A percentile compares a stretch with the other conserved stretches of the same genome.
phyloP scores from a whole-genome alignment of 2,113 vertebrate genomes.

The Ammodytes dubius region DNA sequence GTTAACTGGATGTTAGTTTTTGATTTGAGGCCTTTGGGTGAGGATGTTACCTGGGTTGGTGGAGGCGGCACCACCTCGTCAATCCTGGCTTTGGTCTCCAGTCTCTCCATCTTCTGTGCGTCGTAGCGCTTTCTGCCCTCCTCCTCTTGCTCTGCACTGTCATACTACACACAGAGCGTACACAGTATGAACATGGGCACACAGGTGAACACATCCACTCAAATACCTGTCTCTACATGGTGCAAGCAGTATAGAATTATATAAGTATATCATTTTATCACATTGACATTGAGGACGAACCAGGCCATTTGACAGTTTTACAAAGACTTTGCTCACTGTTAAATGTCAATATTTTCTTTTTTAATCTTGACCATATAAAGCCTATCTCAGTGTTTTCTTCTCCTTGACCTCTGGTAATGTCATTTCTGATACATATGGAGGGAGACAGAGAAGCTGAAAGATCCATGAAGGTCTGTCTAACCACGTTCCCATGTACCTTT shows the following conservation, averaged over 20 bases:
- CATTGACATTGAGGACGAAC: conserved; percentile 12
- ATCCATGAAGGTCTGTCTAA: background rate
- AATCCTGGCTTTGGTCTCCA: conserved; percentile 89
- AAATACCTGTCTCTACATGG: background rate
- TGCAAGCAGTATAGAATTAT: background rate
- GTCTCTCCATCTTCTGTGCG: conserved; percentile 91
- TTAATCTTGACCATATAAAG: conserved; percentile 13
- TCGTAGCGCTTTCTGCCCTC: conserved; percentile 93
- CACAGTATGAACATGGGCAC: background rate
- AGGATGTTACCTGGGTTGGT: conserved; percentile 86
- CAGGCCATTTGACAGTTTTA: background rate
- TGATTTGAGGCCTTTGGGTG: background rate
- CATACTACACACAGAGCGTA: conserved; percentile 82
- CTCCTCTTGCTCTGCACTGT: conserved; percentile 86
- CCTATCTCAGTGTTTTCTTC: background rate
- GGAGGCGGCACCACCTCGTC: conserved; percentile 83
- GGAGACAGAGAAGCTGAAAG: conserved; percentile 5
- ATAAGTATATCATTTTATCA: conserved; percentile 2
- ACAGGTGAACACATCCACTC: background rate
- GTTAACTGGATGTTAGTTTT: background rate
- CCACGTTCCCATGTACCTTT: conserved; percentile 84
- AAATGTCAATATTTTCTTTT: conserved; percentile 18
- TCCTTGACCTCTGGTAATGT: background rate
- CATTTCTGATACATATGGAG: background rate
- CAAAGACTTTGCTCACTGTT: conserved; percentile 2